Conservation (phyloP, 2,888 invertebrate species). For the Lomographa bimaculata region DNA sequence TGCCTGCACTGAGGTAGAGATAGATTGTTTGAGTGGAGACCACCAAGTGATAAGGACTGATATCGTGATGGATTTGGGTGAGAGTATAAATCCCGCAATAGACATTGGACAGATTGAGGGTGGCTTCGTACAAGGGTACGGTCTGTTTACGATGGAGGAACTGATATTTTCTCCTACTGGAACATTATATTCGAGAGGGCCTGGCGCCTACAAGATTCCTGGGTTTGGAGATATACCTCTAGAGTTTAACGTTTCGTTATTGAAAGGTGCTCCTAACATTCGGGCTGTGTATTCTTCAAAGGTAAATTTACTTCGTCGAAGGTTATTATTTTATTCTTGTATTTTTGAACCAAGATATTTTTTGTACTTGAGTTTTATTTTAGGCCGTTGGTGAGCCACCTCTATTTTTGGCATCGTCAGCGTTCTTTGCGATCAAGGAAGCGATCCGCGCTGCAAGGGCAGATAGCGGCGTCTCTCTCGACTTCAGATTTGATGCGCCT, state of each 20-base stretch:
- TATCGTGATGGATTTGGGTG: conserved; percentile 98
- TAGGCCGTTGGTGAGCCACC: conserved; percentile 98
- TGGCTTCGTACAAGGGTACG: conserved; percentile 97
- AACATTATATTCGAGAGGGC: conserved; percentile 92
- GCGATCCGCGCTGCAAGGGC: conserved; percentile 91
- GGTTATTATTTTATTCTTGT: too few relatives aligned
- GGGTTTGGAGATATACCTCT: conserved; percentile 95
- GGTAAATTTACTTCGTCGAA: too few relatives aligned
- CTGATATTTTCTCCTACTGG: conserved; percentile 94
- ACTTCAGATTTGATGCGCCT: conserved; percentile 90
- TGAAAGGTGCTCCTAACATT: conserved; percentile 95
- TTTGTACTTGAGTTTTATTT: conserved; percentile 39
- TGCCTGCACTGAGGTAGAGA: conserved; percentile 94
- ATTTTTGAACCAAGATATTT: too few relatives aligned
- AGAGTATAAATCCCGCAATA: conserved; percentile 97
- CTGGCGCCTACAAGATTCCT: conserved; percentile 97
- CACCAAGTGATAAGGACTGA: conserved; percentile 94
- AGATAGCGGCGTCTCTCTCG: conserved; percentile 85
- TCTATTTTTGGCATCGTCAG: conserved; percentile 93
- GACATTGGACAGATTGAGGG: conserved; percentile 99
- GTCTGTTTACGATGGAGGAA: conserved; percentile 95
- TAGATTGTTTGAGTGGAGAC: conserved; percentile 97
- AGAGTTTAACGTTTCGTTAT: conserved; percentile 95
- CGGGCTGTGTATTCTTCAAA: conserved; percentile 97
- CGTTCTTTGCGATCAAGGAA: conserved; percentile 94